phyloP scores from a whole-genome alignment of 2,888 invertebrate genomes.

The Drosophila meridionalis region DNA sequence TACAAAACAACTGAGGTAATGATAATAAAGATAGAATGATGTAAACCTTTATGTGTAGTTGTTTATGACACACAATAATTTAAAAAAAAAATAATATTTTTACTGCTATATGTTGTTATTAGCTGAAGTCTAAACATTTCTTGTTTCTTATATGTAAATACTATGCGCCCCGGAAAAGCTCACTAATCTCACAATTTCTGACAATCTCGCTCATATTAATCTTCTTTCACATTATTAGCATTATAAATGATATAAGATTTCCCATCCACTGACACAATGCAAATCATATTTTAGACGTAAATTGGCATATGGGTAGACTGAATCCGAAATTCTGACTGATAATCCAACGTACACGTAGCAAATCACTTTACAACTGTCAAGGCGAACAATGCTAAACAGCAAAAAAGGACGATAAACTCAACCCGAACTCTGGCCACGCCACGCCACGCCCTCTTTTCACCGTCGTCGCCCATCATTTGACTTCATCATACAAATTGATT shows the following conservation, averaged over 20 bases:
- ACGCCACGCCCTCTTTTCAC: background rate
- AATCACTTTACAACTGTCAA: slow-evolving; percentile 79
- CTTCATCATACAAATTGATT: slow-evolving; percentile 63
- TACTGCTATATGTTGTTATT: too few species aligned
- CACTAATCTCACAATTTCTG: background rate
- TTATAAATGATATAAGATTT: slow-evolving; percentile 34
- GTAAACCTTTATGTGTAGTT: too few species aligned
- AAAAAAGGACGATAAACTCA: background rate
- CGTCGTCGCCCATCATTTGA: slow-evolving; percentile 25
- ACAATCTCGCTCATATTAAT: slow-evolving; percentile 17
- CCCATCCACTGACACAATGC: slow-evolving; percentile 33
- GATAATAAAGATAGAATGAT: too few species aligned
- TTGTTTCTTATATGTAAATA: background rate
- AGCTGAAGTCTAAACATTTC: background rate
- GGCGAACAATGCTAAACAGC: slow-evolving; percentile 58
- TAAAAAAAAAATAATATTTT: too few species aligned
- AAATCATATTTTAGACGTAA: slow-evolving; percentile 72
- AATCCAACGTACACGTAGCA: slow-evolving; percentile 62
- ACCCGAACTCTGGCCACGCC: background rate
- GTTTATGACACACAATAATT: too few species aligned
- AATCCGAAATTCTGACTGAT: background rate
- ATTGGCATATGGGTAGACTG: slow-evolving; percentile 19
- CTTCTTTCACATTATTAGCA: slow-evolving; percentile 15
- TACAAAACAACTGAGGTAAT: too few species aligned
- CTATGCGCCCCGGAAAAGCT: background rate